Base-by-base conservation (phyloP, 2,888 invertebrate genomes). In the Morpho helenor region DNA sequence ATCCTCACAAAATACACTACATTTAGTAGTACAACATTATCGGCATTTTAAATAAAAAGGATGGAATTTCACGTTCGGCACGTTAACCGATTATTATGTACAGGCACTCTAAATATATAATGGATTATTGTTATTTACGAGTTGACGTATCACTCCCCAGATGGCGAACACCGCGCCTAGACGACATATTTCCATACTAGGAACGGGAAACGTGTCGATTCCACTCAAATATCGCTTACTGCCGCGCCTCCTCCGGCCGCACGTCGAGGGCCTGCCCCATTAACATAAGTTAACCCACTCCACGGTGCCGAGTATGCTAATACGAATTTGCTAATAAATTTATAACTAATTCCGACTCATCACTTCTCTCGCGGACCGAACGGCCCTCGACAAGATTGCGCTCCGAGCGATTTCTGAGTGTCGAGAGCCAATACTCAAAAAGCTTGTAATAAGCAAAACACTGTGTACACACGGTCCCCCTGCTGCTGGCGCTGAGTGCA, bases 381-480 rank as follows among this genome's bases (percentile, higher is more conserved):
- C 31, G 50, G 42, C 60, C 55, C 41, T 52, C 31, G 46, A 16
- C 40, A 8, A 39, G 31, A 41, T 23, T 31, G 49, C 43, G 41
- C 52, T 50, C 53, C 55, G 45, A 54, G 44, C 42, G 54, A 59
- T 51, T 54, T 47, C 57, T 53, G 48, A 61, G 59, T 57, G 61
- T 53, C 52, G 45, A 57, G 52, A 57, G 59, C 54, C 57, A 59
- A 63, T 61, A 61, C 61, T 61, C 60, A 61, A 60, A 66, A 65
- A 61, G 54, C 56, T 60, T 52, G 57, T 63, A 57, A 63, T 67
- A 65, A 66, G 66, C 65, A 57, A 56, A 66, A 60, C 61, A 55
- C 62, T 59, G 66, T 61, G 66, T 57, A 67, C 63, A 67, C 66
- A 66, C 47, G 52, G 52, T 22, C 59, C 63, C 16, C 65, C 67